phyloP scores from a whole-genome alignment of 2,113 vertebrate genomes.

The Phodopus roborovskii region DNA sequence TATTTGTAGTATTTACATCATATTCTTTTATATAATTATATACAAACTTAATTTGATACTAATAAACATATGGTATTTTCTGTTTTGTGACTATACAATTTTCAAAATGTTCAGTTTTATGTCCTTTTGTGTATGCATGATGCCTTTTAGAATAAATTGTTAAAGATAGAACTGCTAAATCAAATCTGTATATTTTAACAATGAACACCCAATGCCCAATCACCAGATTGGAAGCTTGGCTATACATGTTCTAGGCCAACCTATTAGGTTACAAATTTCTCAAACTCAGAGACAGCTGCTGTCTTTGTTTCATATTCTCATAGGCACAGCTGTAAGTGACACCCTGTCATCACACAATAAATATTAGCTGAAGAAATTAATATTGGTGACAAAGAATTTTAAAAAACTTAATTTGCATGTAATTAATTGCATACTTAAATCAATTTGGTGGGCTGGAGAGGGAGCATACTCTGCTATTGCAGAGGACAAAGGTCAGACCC shows the following conservation, averaged over 20 bases:
- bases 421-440: conserved; percentile 42
- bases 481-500: neutral
- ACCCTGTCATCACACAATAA: neutral
- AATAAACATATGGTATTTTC: no score
- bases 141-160: neutral
- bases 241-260: neutral
- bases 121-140: no score
- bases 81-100: no score
- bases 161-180: neutral
- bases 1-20: no score
- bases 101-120: no score
- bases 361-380: conserved; percentile 50
- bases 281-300: neutral
- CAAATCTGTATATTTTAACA: conserved; percentile 34
- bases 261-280: neutral
- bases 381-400: neutral
- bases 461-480: neutral
- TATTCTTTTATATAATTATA: no score
- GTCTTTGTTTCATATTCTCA: neutral
- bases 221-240: neutral
- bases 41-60: no score
- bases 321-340: neutral
- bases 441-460: neutral
- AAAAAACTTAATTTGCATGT: conserved; percentile 23
- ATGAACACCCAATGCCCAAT: neutral